Percentiles rank a stretch among this genome's conserved stretches.
phyloP scores from a whole-genome alignment of 2,888 invertebrate genomes.

The Tetheella fluctuosa region DNA sequence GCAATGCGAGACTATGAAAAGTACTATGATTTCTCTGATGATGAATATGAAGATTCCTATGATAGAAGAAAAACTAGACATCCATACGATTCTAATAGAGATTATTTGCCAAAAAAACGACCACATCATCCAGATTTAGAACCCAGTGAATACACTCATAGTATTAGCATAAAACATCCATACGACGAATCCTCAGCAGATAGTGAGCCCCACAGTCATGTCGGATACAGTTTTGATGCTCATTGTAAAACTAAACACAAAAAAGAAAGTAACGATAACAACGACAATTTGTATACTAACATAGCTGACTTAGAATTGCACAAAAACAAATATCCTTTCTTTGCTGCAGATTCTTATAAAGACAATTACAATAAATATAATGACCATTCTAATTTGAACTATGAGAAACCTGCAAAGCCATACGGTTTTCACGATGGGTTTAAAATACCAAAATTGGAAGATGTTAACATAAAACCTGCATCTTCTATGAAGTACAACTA shows the following conservation, averaged over 20 bases:
- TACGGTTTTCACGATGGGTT: conserved; percentile 45
- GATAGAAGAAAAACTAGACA: conserved; percentile 58
- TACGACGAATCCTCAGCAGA: conserved; percentile 55
- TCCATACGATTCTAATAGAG: conserved; percentile 59
- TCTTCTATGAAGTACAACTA: conserved; percentile 50
- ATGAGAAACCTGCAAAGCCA: conserved; percentile 60
- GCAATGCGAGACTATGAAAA: conserved; percentile 68
- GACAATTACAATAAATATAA: conserved; percentile 65
- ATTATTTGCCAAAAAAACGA: conserved; percentile 57
- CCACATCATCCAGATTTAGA: conserved; percentile 66
- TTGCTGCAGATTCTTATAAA: conserved; percentile 53
- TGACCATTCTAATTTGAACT: conserved; percentile 59
- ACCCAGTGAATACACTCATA: conserved; percentile 72
- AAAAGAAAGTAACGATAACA: conserved; percentile 52
- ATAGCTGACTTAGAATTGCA: conserved; percentile 56
- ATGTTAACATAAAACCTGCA: conserved; percentile 46
- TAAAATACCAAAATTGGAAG: conserved; percentile 61
- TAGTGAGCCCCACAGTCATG: conserved; percentile 63
- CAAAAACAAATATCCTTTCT: conserved; percentile 58
- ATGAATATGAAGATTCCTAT: conserved; percentile 58
- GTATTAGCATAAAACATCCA: conserved; percentile 70
- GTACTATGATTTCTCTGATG: conserved; percentile 67
- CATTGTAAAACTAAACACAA: conserved; percentile 73
- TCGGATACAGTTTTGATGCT: conserved; percentile 66
- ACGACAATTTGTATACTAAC: conserved; percentile 54